A percentile compares a stretch with the other conserved stretches of the same genome.
phyloP scores from a whole-genome alignment of 2,113 vertebrate genomes.

The Origma solitaria region DNA sequence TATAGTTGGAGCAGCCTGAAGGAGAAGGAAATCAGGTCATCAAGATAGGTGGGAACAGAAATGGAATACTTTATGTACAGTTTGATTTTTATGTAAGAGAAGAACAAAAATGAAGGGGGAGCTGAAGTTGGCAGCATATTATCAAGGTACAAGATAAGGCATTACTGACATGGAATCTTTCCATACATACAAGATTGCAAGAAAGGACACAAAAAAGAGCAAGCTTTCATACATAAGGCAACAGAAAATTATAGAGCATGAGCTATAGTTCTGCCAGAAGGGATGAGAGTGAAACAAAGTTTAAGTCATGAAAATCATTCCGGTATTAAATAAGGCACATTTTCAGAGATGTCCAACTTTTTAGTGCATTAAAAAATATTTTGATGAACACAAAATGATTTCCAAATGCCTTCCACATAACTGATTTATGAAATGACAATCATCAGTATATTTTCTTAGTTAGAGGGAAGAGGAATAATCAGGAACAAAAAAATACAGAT shows the following conservation, averaged over 20 bases:
- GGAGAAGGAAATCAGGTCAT: slow-evolving; percentile 10
- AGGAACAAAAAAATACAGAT: neutral
- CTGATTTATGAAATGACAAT: neutral
- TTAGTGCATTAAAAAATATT: neutral
- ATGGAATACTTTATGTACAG: neutral
- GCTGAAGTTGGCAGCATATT: neutral
- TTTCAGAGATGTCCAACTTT: neutral
- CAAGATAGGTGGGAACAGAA: neutral
- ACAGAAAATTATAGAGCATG: neutral
- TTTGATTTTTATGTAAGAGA: slow-evolving; percentile 17
- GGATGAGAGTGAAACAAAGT: neutral
- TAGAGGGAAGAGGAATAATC: neutral
- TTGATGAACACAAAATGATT: neutral
- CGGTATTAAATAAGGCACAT: neutral
- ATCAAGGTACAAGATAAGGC: neutral
- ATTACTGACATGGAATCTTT: neutral
- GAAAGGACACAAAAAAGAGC: neutral
- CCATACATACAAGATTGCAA: neutral
- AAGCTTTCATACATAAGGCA: neutral
- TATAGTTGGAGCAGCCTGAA: neutral
- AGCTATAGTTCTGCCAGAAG: neutral
- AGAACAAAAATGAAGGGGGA: slow-evolving; percentile 32
- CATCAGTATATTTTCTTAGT: neutral
- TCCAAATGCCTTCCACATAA: neutral
- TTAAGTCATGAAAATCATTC: neutral